Percentiles rank a stretch among this genome's conserved stretches.
These are phyloP conservation scores for Danio kyathit DNA, from an alignment of 2,797 vertebrate genomes.

Conservation along the genomic window DNA sequence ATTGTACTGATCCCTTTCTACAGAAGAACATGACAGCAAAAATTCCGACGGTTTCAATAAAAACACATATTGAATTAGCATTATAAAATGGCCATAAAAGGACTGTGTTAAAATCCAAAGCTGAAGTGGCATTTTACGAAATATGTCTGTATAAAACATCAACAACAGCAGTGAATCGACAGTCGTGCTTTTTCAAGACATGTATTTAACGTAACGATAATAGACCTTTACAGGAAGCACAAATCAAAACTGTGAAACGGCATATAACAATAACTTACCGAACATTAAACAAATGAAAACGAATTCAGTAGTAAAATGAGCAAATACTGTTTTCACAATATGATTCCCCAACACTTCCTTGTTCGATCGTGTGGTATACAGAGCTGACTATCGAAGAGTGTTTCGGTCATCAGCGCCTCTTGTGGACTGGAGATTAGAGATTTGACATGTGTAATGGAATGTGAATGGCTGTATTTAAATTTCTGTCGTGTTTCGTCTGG, in stretches of 20 bases:
- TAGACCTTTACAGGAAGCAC: neutral
- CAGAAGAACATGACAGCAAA: neutral
- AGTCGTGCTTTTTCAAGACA: neutral
- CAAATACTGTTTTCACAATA: neutral
- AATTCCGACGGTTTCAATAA: neutral
- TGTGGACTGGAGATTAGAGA: constrained; percentile 9
- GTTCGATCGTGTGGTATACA: constrained; percentile 19
- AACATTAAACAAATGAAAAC: constrained; percentile 15
- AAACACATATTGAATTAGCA: neutral
- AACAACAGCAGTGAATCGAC: neutral
- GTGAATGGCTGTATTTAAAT: no score
- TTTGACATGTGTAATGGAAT: no score
- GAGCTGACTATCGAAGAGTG: neutral
- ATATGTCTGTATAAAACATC: neutral
- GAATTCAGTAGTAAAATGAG: neutral
- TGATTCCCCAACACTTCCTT: constrained; percentile 49
- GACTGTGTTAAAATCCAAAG: neutral
- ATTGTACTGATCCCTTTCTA: neutral
- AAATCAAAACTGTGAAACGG: neutral
- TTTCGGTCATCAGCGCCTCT: neutral
- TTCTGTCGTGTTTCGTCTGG: no score
- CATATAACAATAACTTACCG: constrained; percentile 16
- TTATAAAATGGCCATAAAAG: neutral
- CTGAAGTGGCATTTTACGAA: neutral
- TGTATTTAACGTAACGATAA: neutral